Evolutionary conservation across 2,113 vertebrate species (phyloP), one percentile per base, ranked within the genome.

Genomic region (Silurus glanis): DNA sequence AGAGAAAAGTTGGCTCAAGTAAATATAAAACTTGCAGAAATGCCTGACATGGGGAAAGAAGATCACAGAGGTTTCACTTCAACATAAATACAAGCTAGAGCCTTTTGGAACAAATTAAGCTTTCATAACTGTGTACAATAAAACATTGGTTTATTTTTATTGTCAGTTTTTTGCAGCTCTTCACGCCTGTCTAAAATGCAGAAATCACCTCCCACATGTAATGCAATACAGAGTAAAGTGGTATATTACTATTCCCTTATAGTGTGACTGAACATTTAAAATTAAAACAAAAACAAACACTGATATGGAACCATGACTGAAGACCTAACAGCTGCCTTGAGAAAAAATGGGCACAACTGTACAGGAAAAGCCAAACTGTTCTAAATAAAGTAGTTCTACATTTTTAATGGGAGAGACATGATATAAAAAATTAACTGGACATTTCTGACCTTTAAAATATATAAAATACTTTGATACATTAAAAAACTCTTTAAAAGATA

Each of bases 251-350:
- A 82, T 85, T 79, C 80, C 21, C 64, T 72, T 72, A 28, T 58
- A 85, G 49, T 25, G 17, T 74, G 64, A 51, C 80, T 83, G 72
- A 86, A 86, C 80, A 80, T 76, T 84, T 83, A 10, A 85, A 83
- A 85, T 89, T 37, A 85, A 83, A 89, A 86, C 64, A 51, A 25
- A 67, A 28, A 28, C 64, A 14, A 79, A 87, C 88, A 85, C 82
- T 89, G 83, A 87, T 83, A 83, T 83, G 62, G 13, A 59, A 25
- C n/a, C 79, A 62, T 71, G 86, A 66, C 78, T 85, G 53, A 55
- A 87, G 62, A 82, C 84, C 85, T 87, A 82, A 85, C 25, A 49
- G 37, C 49, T 62, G 28, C 49, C 82, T 37, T 37, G 2, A 67
- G 85, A 86, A 66, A 84, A 83, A 37, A 82, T 45, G 45, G 67